These are phyloP conservation scores for Esperia sulphurella DNA, from an alignment of 2,888 invertebrate genomes.

Conservation along the genomic window DNA sequence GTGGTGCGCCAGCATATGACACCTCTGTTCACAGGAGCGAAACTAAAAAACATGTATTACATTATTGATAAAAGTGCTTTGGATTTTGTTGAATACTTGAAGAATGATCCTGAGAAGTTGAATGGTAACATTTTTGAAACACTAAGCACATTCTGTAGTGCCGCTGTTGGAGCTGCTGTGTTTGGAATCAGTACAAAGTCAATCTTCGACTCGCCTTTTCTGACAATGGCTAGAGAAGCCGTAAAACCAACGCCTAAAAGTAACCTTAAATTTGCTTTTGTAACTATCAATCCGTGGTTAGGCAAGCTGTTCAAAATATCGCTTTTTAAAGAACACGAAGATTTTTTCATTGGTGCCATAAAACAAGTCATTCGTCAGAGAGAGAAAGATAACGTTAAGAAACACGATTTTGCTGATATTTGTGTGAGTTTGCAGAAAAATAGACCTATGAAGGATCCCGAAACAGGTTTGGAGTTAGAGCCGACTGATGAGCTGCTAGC, in stretches of 20 bases:
- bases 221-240: constrained; percentile 11
- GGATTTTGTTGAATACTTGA: constrained; percentile 26
- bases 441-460: constrained; percentile 37
- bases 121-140: constrained; percentile 24
- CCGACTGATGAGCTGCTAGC: constrained; percentile 51
- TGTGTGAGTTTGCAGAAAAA: constrained; percentile 46
- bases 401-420: constrained; percentile 51
- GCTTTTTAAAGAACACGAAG: constrained; percentile 38
- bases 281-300: constrained; percentile 14
- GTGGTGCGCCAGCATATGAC: constrained; percentile 35
- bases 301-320: constrained; percentile 30
- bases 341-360: constrained; percentile 46
- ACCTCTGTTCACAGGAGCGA: constrained; percentile 36
- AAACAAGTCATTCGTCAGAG: constrained; percentile 43
- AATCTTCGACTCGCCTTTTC: constrained; percentile 48
- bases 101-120: constrained; percentile 32
- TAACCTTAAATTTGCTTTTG: constrained; percentile 21
- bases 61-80: constrained; percentile 33
- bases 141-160: constrained; percentile 23
- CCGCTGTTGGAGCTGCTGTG: constrained; percentile 38
- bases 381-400: constrained; percentile 33
- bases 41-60: constrained; percentile 39
- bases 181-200: constrained; percentile 45
- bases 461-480: constrained; percentile 38
- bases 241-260: constrained; percentile 11